phyloP scores from a whole-genome alignment of 2,888 invertebrate genomes.

The Polyommatus iphigenia region DNA sequence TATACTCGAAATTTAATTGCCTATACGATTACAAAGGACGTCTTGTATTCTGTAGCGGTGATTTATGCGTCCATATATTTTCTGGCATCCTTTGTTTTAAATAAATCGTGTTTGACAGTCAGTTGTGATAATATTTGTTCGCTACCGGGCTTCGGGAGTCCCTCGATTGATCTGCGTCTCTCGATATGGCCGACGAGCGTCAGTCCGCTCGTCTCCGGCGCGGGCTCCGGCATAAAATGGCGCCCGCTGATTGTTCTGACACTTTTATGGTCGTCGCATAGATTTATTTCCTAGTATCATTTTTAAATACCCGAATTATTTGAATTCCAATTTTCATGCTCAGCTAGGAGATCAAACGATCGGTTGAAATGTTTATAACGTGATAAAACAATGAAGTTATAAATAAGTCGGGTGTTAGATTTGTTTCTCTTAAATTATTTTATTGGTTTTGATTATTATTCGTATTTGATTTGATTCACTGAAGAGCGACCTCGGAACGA shows the following conservation, averaged over 20 bases:
- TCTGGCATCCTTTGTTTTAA: slow-evolving; percentile 45
- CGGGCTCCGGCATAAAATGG: neutral
- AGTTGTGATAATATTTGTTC: slow-evolving; percentile 61
- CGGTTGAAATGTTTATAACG: slow-evolving; percentile 12
- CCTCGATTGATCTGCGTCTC: slow-evolving; percentile 37
- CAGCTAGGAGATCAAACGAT: slow-evolving; percentile 6
- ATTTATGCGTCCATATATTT: slow-evolving; percentile 59
- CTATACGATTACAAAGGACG: slow-evolving; percentile 77
- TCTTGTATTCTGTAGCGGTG: slow-evolving; percentile 74
- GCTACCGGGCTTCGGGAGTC: slow-evolving; percentile 53
- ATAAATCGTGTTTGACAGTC: slow-evolving; percentile 45
- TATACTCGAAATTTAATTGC: slow-evolving; percentile 71
- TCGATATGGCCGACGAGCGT: neutral
- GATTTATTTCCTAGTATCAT: slow-evolving; percentile 22
- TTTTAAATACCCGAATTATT: slow-evolving; percentile 14
- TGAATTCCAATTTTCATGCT: slow-evolving; percentile 16
- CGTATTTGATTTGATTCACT: neutral
- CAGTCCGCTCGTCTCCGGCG: neutral
- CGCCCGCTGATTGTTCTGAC: slow-evolving; percentile 26
- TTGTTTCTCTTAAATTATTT: neutral
- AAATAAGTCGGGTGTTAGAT: neutral
- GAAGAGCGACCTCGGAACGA: neutral
- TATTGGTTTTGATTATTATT: neutral
- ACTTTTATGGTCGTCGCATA: slow-evolving; percentile 9
- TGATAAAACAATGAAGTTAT: neutral